Evolutionary conservation across 2,888 invertebrate species (phyloP).

Genomic region (Cynaeus angustus): DNA sequence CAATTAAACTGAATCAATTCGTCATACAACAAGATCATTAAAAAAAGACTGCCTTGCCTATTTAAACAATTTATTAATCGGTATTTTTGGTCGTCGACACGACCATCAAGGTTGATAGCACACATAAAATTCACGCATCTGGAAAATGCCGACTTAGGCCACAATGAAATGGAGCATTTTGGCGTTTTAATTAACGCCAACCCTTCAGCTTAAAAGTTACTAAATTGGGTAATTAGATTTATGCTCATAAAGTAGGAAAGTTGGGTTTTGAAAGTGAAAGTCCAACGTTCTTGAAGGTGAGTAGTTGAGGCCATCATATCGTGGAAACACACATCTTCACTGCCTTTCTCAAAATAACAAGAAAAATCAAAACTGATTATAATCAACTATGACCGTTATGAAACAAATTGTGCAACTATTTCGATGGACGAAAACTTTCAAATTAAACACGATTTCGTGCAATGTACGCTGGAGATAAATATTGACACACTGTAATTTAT

Average conservation of each 20-base stretch:
- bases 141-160: too few relatives aligned
- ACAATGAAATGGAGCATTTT: not conserved
- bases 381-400: not conserved
- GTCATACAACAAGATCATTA: constrained; percentile 19
- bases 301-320: constrained; percentile 10
- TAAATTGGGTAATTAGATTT: constrained; percentile 31
- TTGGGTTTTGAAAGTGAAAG: constrained; percentile 42
- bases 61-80: constrained; percentile 26
- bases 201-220: constrained; percentile 16
- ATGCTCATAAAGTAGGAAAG: constrained; percentile 33
- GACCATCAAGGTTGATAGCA: constrained; percentile 17
- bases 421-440: not conserved
- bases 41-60: constrained; percentile 3
- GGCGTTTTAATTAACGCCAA: constrained; percentile 12
- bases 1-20: constrained; percentile 21
- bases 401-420: not conserved
- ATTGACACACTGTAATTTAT: constrained; percentile 6
- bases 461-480: not conserved
- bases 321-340: not conserved
- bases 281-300: constrained; percentile 25
- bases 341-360: constrained; percentile 1
- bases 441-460: not conserved
- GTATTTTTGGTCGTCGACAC: constrained; percentile 35
- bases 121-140: constrained; percentile 10
- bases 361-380: not conserved